Base-by-base conservation (phyloP, 2,888 invertebrate species). In the Nowickia ferox region DNA sequence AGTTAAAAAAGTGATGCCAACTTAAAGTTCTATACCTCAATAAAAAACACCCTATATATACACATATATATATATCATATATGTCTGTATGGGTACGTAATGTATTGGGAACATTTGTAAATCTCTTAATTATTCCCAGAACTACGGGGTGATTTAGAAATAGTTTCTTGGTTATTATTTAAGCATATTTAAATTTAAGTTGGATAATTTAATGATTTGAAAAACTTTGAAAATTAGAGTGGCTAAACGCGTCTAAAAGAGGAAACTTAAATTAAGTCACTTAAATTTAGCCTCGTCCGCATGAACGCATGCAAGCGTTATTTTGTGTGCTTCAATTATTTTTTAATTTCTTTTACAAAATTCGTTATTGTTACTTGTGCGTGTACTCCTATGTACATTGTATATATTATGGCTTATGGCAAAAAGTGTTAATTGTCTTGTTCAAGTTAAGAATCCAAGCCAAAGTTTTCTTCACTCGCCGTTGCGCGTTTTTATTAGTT, bases 241-340 rank as follows among this genome's bases (percentile, higher is more conserved):
- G 5, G 22, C 9, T 44, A 10, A 72, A 38, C 38, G 72, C n/a
- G 71, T 59, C 8, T 5, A 38, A 30, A 30, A 11, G n/a, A 63
- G 61, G 61, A 40, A 19, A 40, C 15, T 59, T 19, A 74, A 74
- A 51, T 74, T 59, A 66, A 74, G 53, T 68, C 53, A 68, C 17
- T 81, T 69, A 55, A 75, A 61, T 81, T 22, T 74, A 75, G 74
- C 81, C 75, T 75, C 75, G 74, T 46, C 51, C 42, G 10, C 51
- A 0, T 6, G n/a, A 51, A 61, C 15, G 13, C 38, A n/a, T 40
- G 8, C 19, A 8, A 30, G 19, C 22, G 30, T 48, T 10, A 22
- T 44, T 3, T 71, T 55, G 30, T 71, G 22, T 44, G 13, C 5
- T 44, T 59, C 40, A 40, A n/a, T 57, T 44, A 15, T 44, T 71